Conservation (phyloP, 1,140 invertebrate species). For the Onthophagus taurus region DNA sequence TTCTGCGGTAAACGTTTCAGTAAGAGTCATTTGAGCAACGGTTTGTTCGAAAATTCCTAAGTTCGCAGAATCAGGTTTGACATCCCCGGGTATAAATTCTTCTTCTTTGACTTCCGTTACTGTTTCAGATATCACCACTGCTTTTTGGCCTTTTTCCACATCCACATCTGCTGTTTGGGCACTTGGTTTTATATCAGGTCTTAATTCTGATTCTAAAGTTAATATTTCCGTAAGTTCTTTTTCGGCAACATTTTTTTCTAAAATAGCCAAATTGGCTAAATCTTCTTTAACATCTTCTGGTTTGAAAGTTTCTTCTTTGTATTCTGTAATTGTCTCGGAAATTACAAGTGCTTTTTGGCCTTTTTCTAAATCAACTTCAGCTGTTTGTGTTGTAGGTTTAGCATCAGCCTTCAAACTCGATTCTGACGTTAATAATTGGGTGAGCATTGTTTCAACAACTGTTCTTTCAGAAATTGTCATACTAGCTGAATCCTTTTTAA, state of each 20-base stretch:
- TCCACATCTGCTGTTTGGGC: conserved; percentile 26
- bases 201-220: too few species aligned
- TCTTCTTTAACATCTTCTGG: neutral
- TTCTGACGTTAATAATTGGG: too few species aligned
- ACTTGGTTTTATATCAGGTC: conserved; percentile 31
- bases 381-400: conserved; percentile 20
- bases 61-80: conserved; percentile 3
- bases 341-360: neutral
- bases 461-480: neutral
- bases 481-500: neutral
- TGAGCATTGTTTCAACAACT: neutral
- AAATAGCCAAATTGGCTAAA: conserved; percentile 29
- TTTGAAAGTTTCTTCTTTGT: neutral
- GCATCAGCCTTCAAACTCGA: neutral
- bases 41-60: conserved; percentile 3
- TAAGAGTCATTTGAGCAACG: neutral
- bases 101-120: conserved; percentile 36
- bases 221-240: conserved; percentile 33
- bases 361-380: conserved; percentile 6
- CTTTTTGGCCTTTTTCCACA: conserved; percentile 33
- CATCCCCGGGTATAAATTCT: conserved; percentile 17
- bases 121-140: conserved; percentile 34
- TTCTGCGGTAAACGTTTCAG: conserved; percentile 38
- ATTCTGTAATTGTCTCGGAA: neutral
- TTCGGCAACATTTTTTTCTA: conserved; percentile 38